Evolutionary conservation across 2,888 invertebrate genomes (phyloP), one percentile per base, ranked within the genome.

Genomic region (Archaeoteleia sp.): DNA sequence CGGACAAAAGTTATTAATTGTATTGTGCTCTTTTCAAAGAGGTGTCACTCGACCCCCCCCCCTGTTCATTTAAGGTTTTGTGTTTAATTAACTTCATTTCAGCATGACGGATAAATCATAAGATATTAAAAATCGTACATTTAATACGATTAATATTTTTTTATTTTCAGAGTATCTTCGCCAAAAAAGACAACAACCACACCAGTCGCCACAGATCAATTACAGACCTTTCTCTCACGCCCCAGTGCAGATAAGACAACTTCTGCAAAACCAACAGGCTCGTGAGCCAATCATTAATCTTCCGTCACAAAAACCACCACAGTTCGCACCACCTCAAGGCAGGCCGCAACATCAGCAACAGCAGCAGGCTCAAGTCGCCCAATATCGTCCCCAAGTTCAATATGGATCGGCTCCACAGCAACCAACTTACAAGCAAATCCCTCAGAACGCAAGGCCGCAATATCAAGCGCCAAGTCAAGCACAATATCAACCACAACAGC

Each of bases 271-370:
- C 1, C 83, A 84, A 53, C 77, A 78, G 34, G 75, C 76, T 3
- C 78, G 80, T 1, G 76, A 81, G 5, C 83, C 84, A 0, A 51
- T 84, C n/a, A 77, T 82, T 1, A 76, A 80, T 10, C 68, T 85
- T 42, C 83, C 82, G 0, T 17, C 73, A 0, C 78, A 78, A 27
- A 74, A 77, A 6, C 62, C 72, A 3, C 77, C 81, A 1, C 74
- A 76, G n/a, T 46, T 82, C 1, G 72, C 70, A 0, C 54, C 73
- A 1, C 30, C 67, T 1, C 46, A 13, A 17, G 29, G 61, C 20
- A 42, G 63, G n/a, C 71, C 73, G 0, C 70, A 70, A 6, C 48
- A 63, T 6, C 73, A 68, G 25, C 67, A 75, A 32, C 9, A 71
- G 0, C 46, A 35, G 0, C 74, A 73, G 12, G 20, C 60, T 0